These are phyloP conservation scores for Paramormyrops hopkinsi DNA, from an alignment of 2,797 vertebrate genomes.

Conservation along the genomic window DNA sequence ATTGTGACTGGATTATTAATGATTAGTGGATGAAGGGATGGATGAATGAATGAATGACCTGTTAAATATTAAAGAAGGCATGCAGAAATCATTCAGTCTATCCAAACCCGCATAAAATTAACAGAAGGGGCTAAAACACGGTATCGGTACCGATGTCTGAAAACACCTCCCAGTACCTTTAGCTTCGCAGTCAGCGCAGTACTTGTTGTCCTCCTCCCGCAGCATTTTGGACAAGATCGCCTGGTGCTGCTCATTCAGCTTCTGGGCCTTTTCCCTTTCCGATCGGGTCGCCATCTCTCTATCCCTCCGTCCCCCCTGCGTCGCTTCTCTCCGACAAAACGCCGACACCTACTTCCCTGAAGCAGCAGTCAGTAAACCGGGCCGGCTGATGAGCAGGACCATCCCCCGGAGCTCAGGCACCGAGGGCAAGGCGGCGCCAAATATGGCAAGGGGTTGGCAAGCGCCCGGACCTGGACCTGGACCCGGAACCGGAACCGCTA, in stretches of 20 bases:
- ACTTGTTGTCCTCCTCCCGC: conserved; percentile 97
- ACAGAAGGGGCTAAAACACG: not conserved
- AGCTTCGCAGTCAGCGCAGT: conserved; percentile 97
- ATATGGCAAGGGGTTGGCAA: conserved; percentile 31
- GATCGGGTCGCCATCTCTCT: conserved; percentile 85
- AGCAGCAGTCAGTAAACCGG: conserved; percentile 38
- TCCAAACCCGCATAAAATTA: not conserved
- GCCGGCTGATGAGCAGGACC: not conserved
- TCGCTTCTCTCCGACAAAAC: conserved; percentile 23
- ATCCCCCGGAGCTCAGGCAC: conserved; percentile 18
- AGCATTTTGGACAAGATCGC: conserved; percentile 94
- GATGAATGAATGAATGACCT: not conserved
- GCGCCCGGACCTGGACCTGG: conserved; percentile 48
- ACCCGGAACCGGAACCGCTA: conserved; percentile 23
- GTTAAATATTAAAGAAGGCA: not conserved
- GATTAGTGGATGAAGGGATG: not conserved
- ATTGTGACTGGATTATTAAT: not conserved
- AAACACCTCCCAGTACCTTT: conserved; percentile 66
- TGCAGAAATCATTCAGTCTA: not conserved
- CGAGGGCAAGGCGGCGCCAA: not conserved
- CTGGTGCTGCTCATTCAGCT: conserved; percentile 97
- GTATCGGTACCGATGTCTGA: not conserved
- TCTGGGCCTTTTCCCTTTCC: conserved; percentile 91
- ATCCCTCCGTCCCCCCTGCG: conserved; percentile 16
- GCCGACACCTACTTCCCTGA: not conserved